A percentile compares a stretch with the other conserved stretches of the same genome.
Conservation (phyloP, 2,888 invertebrate species). For the Chrysopilus asiliformis region DNA sequence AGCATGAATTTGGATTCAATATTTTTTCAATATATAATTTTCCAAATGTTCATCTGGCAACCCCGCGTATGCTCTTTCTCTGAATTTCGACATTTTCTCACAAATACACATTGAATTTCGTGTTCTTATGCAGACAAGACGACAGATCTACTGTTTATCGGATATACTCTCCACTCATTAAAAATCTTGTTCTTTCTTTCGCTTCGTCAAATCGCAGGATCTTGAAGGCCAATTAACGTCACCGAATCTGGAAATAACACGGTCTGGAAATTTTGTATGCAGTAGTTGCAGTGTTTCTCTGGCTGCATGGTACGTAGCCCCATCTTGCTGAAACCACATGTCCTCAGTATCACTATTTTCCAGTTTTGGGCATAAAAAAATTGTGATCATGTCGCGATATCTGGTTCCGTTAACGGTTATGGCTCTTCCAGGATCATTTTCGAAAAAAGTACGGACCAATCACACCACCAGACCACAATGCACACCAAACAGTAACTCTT, state of each 20-base stretch:
- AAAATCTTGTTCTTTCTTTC: too few species aligned
- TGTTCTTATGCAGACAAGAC: too few species aligned
- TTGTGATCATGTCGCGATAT: neutral
- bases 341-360: neutral
- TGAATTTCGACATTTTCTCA: too few species aligned
- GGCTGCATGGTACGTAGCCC: constrained; percentile 1
- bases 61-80: too few species aligned
- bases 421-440: neutral
- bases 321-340: constrained; percentile 2
- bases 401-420: neutral
- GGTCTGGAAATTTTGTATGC: neutral
- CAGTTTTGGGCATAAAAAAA: neutral
- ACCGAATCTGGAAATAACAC: neutral
- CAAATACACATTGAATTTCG: too few species aligned
- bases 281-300: constrained; percentile 1
- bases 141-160: too few species aligned
- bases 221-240: neutral
- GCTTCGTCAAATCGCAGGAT: neutral
- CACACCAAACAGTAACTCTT: constrained; percentile 5
- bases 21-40: too few species aligned
- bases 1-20: too few species aligned
- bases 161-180: too few species aligned
- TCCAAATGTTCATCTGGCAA: too few species aligned
- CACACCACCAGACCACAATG: constrained; percentile 6
- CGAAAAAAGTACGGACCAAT: constrained; percentile 4